These are phyloP conservation scores for Drosophila nr. perissopoda DNA, from an alignment of 2,888 invertebrate genomes.

Conservation along the genomic window DNA sequence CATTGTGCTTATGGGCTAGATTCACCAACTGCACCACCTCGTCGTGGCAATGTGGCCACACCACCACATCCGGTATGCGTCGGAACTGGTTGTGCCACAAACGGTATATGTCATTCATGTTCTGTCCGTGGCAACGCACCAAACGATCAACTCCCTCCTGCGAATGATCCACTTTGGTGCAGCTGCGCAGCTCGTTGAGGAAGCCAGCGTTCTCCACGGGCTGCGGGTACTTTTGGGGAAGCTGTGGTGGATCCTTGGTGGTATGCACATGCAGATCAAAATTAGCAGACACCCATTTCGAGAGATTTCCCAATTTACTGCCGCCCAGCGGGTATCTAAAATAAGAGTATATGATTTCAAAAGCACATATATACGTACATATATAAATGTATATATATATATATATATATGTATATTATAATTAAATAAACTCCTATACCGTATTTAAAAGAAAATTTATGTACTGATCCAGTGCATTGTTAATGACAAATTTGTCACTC, in stretches of 20 bases:
- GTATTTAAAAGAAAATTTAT: background rate
- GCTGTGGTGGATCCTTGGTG: constrained; percentile 85
- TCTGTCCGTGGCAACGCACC: constrained; percentile 96
- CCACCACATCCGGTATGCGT: constrained; percentile 96
- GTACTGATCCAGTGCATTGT: background rate
- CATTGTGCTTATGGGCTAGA: constrained; percentile 89
- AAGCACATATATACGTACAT: too few species aligned
- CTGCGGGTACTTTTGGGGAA: constrained; percentile 88
- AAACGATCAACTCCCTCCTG: constrained; percentile 93
- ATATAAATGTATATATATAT: background rate
- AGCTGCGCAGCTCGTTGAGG: constrained; percentile 86
- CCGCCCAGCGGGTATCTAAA: constrained; percentile 90
- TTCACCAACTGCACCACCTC: constrained; percentile 93
- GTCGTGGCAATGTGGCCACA: constrained; percentile 96
- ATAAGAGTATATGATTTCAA: background rate
- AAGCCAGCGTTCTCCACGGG: constrained; percentile 88
- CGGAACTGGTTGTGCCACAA: constrained; percentile 90
- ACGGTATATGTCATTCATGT: constrained; percentile 93
- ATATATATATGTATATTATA: background rate
- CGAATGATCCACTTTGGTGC: constrained; percentile 87
- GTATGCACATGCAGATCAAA: constrained; percentile 88
- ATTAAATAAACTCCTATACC: background rate
- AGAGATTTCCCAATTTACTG: constrained; percentile 90
- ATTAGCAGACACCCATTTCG: constrained; percentile 91
- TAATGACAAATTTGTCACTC: background rate